phyloP scores from a whole-genome alignment of 2,113 vertebrate species.

The Tupaia chinensis region DNA sequence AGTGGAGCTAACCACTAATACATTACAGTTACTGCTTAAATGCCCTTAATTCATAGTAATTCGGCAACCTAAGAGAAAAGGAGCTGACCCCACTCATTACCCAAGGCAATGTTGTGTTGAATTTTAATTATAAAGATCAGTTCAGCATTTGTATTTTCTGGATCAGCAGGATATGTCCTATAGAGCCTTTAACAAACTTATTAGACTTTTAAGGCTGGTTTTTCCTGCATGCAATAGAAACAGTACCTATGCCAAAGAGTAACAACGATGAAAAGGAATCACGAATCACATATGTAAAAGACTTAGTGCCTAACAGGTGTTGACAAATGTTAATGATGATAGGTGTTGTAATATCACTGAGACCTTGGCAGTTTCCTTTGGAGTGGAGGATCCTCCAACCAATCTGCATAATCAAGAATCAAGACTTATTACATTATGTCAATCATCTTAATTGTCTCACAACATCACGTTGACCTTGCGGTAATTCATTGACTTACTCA shows the following conservation, averaged over 20 bases:
- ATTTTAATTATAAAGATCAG: slow-evolving; percentile 68
- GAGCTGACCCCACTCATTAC: slow-evolving; percentile 45
- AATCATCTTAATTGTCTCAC: slow-evolving; percentile 43
- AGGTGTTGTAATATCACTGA: neutral
- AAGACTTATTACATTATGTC: neutral
- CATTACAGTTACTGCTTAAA: slow-evolving; percentile 61
- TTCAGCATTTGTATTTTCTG: slow-evolving; percentile 50
- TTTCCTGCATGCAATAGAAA: neutral
- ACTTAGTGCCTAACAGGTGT: neutral
- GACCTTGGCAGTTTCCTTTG: slow-evolving; percentile 24
- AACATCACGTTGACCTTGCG: slow-evolving; percentile 31
- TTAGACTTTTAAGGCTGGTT: slow-evolving; percentile 13
- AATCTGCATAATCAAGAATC: neutral
- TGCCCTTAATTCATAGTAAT: slow-evolving; percentile 62
- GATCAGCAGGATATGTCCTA: neutral
- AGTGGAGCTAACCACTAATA: slow-evolving; percentile 18
- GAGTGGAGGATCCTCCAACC: neutral
- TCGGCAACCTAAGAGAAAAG: slow-evolving; percentile 55
- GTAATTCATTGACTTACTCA: neutral
- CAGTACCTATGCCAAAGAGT: neutral
- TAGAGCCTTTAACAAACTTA: slow-evolving; percentile 4
- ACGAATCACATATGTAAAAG: neutral
- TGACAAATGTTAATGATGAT: neutral
- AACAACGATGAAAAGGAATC: neutral
- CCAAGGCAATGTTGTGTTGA: slow-evolving; percentile 25